Evolutionary conservation across 1,140 invertebrate genomes (phyloP), one percentile per base, ranked within the genome.

Genomic region (Leptinotarsa lineolata): DNA sequence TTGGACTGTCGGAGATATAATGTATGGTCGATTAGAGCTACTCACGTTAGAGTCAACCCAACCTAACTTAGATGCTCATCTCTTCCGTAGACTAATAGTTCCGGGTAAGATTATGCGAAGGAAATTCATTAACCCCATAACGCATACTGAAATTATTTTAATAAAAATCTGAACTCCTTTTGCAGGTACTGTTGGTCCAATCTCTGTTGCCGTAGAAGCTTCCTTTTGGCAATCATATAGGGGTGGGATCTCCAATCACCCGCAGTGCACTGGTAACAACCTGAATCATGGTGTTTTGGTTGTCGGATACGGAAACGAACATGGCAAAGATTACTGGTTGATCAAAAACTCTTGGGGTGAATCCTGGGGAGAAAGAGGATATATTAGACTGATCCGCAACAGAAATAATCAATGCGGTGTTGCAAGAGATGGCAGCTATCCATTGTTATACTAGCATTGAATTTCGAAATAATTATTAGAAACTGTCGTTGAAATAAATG

Each of bases 141-240:
- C n/a, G n/a, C 11, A 39, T 11, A 11, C 30, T 39, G 30, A 39
- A 11, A 11, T 39, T 39, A 11, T 39, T 39, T 39, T 6, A 11
- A 8, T 39, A 11, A 8, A 39, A 39, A 39, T 39, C 30, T 39
- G 30, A 2, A 39, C 30, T 39, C 2, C 8, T 39, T 39, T 39
- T 39, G 8, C 64, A 66, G 64, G 21, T 39, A 92, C 88, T 16
- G 83, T 91, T 70, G 75, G 97, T 21, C 97, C 97, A 5, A 81
- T 94, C 15, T 89, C 92, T 11, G 89, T 94, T 69, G 96, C 95
- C 72, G 98, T 99, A 82, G 96, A 99, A 88, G 97, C 97, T 71
- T 21, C 39, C 20, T 59, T 65, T 13, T 67, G 79, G 20, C 24
- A 70, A 20, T 69, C 67, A 46, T 81, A 81, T 60, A 5, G n/a